Percentiles rank a stretch among this genome's conserved stretches.
Evolutionary conservation across 1,140 invertebrate genomes (phyloP).

Genomic region (Lepidotrigona ventralis): DNA sequence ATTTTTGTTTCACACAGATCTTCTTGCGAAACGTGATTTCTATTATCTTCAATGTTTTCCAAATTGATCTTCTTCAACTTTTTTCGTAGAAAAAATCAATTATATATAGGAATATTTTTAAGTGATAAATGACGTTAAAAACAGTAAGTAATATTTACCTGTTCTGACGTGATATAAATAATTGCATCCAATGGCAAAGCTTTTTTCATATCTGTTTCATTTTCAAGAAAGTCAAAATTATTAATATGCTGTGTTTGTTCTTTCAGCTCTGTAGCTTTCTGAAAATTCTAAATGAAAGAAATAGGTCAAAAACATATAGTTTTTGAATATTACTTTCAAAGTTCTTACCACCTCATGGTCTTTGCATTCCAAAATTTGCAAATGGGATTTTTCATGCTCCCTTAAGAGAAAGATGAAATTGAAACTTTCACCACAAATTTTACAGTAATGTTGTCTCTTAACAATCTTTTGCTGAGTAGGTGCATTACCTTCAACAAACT

Average conservation of each 20-base stretch:
- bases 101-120: slow-evolving; percentile 15
- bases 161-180: slow-evolving; percentile 68
- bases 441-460: slow-evolving; percentile 74
- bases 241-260: slow-evolving; percentile 43
- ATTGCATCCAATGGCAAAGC: slow-evolving; percentile 58
- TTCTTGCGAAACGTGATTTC: slow-evolving; percentile 58
- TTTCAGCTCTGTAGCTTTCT: slow-evolving; percentile 56
- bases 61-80: slow-evolving; percentile 68
- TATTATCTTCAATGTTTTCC: slow-evolving; percentile 65
- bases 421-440: slow-evolving; percentile 77
- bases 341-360: slow-evolving; percentile 63
- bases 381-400: slow-evolving; percentile 72
- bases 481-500: slow-evolving; percentile 42
- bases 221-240: slow-evolving; percentile 29
- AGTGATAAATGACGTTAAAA: slow-evolving; percentile 10
- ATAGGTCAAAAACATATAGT: not conserved
- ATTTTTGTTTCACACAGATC: slow-evolving; percentile 61
- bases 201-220: slow-evolving; percentile 33
- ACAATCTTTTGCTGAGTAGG: slow-evolving; percentile 56
- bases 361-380: slow-evolving; percentile 49
- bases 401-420: slow-evolving; percentile 71
- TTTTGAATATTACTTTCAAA: slow-evolving; percentile 15
- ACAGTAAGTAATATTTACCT: slow-evolving; percentile 59
- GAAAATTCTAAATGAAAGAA: slow-evolving; percentile 51
- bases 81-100: slow-evolving; percentile 13